Evolutionary conservation across 1,140 invertebrate genomes (phyloP), one percentile per base, ranked within the genome.

Genomic region (Anadara kagoshimensis): DNA sequence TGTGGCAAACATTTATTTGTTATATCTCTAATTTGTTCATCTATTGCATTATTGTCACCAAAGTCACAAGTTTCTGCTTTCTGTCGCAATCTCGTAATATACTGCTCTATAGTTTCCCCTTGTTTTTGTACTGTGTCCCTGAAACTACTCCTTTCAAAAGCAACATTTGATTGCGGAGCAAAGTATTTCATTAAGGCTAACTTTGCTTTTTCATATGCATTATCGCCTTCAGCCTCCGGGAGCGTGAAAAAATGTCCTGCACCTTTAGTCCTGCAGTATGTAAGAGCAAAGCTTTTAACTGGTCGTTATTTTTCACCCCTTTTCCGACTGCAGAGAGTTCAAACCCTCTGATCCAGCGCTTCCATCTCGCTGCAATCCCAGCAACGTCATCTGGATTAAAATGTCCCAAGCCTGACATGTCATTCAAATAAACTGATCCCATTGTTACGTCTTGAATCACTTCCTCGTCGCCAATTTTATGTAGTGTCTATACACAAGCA

Each of bases 171-270:
- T 26, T 68, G 41, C 16, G 71, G 67, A 26, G 3, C 59, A 29
- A 79, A 79, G 65, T 74, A 62, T 44, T 16, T 22, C n/a, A 68
- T 18, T 20, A 76, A 36, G 1, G 51, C 62, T 43, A 45, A 41
- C 18, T 59, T 24, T 20, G 73, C 59, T 36, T 68, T 63, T 18
- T n/a, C 58, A 44, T 72, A 75, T 14, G 54, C 69, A 57, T 61
- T 57, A 11, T 67, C 66, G 0, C 44, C 74, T 16, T n/a, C 67
- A 45, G 29, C 36, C 26, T 70, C 67, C 41, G 22, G 47, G 8
- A 58, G 16, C 11, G 69, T 76, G 41, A 63, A 76, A 53, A 77
- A 77, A 77, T 73, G 62, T 78, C 76, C n/a, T 78, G 73, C 0
- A 78, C 73, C 0, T 68, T 44, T 22, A 72, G 47, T 29, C 74